Percentiles rank a stretch among this genome's conserved stretches.
Conservation (phyloP, 2,888 invertebrate species). For the Ypsolopha scabrella region DNA sequence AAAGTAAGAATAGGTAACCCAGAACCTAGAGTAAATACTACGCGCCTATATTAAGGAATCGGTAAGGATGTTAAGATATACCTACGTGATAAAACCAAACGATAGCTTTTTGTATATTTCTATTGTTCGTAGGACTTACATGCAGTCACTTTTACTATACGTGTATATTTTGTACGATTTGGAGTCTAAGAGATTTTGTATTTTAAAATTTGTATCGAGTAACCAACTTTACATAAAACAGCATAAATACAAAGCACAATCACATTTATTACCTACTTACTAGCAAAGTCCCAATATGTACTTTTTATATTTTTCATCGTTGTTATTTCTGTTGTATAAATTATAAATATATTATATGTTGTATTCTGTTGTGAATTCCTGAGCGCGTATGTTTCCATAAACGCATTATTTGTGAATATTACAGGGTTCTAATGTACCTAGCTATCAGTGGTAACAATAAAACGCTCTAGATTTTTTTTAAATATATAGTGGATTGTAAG, state of each 20-base stretch:
- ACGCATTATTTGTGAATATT: background rate
- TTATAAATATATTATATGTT: slow-evolving; percentile 2
- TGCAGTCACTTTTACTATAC: slow-evolving; percentile 43
- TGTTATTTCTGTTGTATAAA: slow-evolving; percentile 1
- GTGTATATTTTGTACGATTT: slow-evolving; percentile 56
- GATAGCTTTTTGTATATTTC: slow-evolving; percentile 64
- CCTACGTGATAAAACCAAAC: slow-evolving; percentile 45
- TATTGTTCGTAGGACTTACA: slow-evolving; percentile 55
- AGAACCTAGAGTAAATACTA: background rate
- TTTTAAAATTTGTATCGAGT: background rate
- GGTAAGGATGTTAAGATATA: slow-evolving; percentile 9
- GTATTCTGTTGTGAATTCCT: background rate
- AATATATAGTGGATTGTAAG: no score
- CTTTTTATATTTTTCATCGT: slow-evolving; percentile 1
- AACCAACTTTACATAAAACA: background rate
- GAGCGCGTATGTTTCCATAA: background rate
- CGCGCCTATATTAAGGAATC: no score
- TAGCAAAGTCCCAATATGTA: background rate
- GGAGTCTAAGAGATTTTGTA: slow-evolving; percentile 11
- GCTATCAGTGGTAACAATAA: background rate
- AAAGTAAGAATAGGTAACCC: slow-evolving; percentile 30
- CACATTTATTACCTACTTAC: no score
- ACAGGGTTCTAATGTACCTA: slow-evolving; percentile 2
- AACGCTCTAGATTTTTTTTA: no score
- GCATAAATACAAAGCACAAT: background rate